Conservation (phyloP, 2,888 invertebrate species). For the Eurytoma adleriae region DNA sequence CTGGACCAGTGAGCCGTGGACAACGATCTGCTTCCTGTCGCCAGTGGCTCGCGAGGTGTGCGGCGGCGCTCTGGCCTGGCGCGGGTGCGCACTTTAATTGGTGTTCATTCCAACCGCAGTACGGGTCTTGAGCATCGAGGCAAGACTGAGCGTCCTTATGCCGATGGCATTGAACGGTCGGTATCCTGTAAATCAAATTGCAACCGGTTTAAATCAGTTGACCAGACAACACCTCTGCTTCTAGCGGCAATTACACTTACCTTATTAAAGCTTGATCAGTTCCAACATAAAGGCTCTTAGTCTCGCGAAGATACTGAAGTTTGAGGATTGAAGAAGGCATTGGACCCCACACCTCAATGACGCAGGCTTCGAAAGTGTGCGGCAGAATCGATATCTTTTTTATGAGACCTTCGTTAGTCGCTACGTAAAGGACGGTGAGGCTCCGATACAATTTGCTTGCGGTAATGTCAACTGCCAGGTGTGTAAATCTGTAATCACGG, state of each 20-base stretch:
- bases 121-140: conserved; percentile 91
- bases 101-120: conserved; percentile 94
- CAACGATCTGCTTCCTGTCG: conserved; percentile 85
- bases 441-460: conserved; percentile 83
- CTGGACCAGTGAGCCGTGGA: conserved; percentile 82
- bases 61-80: conserved; percentile 78
- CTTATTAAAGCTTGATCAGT: conserved; percentile 69
- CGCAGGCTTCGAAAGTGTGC: conserved; percentile 84
- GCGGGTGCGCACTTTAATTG: conserved; percentile 85
- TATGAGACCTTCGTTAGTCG: conserved; percentile 85
- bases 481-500: conserved; percentile 78
- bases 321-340: conserved; percentile 79
- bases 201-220: neutral
- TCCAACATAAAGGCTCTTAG: conserved; percentile 78
- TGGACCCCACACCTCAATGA: conserved; percentile 90
- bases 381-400: conserved; percentile 89
- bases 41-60: conserved; percentile 82
- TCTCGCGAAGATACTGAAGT: conserved; percentile 88
- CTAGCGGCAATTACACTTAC: conserved; percentile 48
- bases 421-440: conserved; percentile 88
- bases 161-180: conserved; percentile 87
- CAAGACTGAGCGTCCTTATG: conserved; percentile 85
- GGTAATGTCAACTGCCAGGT: conserved; percentile 89
- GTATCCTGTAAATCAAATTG: conserved; percentile 77
- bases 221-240: no score